A percentile compares a stretch with the other conserved stretches of the same genome.
Conservation (phyloP, 2,113 vertebrate species). For the Nymphicus hollandicus region DNA sequence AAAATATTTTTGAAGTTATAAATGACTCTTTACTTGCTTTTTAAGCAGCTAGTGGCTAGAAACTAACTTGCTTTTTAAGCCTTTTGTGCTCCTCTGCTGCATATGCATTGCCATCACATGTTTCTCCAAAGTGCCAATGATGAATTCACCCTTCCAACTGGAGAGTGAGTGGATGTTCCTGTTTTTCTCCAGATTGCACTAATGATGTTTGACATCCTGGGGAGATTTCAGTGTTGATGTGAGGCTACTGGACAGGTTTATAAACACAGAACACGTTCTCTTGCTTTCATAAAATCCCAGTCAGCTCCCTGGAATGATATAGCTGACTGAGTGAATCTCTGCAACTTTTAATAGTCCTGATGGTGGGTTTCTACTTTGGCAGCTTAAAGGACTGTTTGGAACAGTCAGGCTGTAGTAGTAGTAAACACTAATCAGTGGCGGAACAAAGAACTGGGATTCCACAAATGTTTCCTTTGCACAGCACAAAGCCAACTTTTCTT, state of each 20-base stretch:
- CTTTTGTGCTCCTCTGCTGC: accelerated
- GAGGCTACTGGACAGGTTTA: no score
- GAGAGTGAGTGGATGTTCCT: neutral
- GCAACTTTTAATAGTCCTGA: neutral
- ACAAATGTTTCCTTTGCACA: neutral
- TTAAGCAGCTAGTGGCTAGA: neutral
- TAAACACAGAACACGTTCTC: neutral
- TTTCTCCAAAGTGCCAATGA: neutral
- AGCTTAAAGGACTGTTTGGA: neutral
- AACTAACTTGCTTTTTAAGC: neutral
- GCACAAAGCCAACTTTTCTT: neutral
- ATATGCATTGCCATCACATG: accelerated
- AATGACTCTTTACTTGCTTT: neutral
- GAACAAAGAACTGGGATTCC: neutral
- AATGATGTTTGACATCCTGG: neutral
- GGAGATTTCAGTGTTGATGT: neutral
- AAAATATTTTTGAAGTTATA: neutral
- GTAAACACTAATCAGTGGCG: neutral
- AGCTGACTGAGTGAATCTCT: neutral
- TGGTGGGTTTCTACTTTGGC: neutral
- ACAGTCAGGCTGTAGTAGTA: neutral
- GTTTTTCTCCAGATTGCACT: neutral
- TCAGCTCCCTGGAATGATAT: neutral
- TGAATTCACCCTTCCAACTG: neutral
- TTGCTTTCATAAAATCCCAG: neutral